Evolutionary conservation across 2,113 vertebrate genomes (phyloP).

Genomic region (Nycticorax nycticorax): DNA sequence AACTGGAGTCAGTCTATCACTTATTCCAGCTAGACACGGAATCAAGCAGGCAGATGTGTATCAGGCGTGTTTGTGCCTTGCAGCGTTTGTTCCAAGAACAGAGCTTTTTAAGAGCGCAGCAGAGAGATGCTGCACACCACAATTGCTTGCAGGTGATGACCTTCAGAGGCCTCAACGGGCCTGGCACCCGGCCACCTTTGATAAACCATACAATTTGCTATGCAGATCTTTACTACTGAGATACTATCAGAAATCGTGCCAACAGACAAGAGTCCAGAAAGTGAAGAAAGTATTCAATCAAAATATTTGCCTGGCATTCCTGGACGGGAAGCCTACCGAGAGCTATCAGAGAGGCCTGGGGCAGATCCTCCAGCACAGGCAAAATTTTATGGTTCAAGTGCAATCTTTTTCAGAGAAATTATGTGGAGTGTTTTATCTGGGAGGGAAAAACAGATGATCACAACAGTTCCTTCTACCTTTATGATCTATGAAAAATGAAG

Average conservation of each 20-base stretch:
- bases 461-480: background rate
- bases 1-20: rapidly evolving
- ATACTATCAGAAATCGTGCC: background rate
- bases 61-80: background rate
- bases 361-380: background rate
- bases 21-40: background rate
- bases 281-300: background rate
- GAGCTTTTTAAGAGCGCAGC: background rate
- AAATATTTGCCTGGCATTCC: background rate
- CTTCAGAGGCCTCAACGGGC: background rate
- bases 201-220: background rate
- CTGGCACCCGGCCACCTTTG: background rate
- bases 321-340: background rate
- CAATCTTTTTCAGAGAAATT: background rate
- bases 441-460: background rate
- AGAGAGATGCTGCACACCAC: background rate
- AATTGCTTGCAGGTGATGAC: background rate
- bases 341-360: background rate
- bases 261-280: background rate
- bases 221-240: background rate
- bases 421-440: background rate
- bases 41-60: background rate
- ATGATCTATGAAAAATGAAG: background rate
- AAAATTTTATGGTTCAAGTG: background rate
- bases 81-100: background rate